Evolutionary conservation across 23 tunicate species (phyloP), one percentile per base, ranked within the genome.

Genomic region (Trididemnum miniatum): DNA sequence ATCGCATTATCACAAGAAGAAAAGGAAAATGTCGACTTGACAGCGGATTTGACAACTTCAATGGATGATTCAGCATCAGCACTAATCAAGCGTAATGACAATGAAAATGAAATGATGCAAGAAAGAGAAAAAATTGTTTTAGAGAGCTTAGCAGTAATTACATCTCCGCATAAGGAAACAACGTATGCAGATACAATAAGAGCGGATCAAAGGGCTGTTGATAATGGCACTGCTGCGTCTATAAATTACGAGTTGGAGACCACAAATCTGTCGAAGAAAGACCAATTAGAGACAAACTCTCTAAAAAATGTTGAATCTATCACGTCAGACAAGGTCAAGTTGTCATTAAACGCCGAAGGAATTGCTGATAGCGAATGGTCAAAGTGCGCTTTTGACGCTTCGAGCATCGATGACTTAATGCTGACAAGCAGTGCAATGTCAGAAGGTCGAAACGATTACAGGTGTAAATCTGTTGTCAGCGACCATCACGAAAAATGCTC

Each of bases 381-480:
- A 62, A 44, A 62, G 67, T n/a, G 26, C 23, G n/a, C 67, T 12
- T n/a, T 24, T 62, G 67, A 62, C 67, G 29, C 28, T 62, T 18
- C 3, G 4, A 62, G n/a, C n/a, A 26, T 3, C 67, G 26, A 62
- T n/a, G 4, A 26, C 67, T 12, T n/a, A 24, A 12, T 24, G 67
- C 4, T 62, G 67, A 62, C 29, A 62, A 22, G 67, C 67, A 12
- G 67, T n/a, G 26, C 26, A 62, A 62, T 12, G 67, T 62, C 67
- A 62, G 12, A 44, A 44, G 67, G 67, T 62, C 67, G 26, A 22
- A 62, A 5, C 26, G 29, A 62, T 20, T 20, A 62, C 67, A 24
- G 67, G 23, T n/a, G 67, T n/a, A 24, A 62, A 62, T 62, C 67
- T 24, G n/a, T 44, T 44, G 54, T 62, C 67, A 12, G 29, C 67